These are phyloP conservation scores for human DNA, from an alignment of 2,113 vertebrate species.

Conservation along the genomic window GRCh38 chr6:112203501-112204000, in stretches of 20 bases:
- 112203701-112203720: neutral
- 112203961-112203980: neutral
- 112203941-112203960: neutral
- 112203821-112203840: neutral
- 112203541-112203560: constrained; percentile 4
- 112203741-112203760: neutral
- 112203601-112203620: neutral
- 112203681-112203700: neutral
- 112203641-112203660: neutral
- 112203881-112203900: neutral
- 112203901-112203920: neutral
- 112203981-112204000: neutral
- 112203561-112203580: neutral
- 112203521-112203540: constrained; percentile 2
- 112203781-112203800: neutral
- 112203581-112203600: neutral
- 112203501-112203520: neutral
- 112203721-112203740: neutral
- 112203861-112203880: neutral
- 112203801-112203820: neutral
- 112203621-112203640: neutral
- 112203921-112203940: neutral
- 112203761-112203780: neutral
- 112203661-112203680: neutral
- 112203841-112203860: neutral